These are phyloP conservation scores for Apostichopus californicus DNA, from an alignment of 35 echinoderm and acorn worm genomes.

Conservation along the genomic window DNA sequence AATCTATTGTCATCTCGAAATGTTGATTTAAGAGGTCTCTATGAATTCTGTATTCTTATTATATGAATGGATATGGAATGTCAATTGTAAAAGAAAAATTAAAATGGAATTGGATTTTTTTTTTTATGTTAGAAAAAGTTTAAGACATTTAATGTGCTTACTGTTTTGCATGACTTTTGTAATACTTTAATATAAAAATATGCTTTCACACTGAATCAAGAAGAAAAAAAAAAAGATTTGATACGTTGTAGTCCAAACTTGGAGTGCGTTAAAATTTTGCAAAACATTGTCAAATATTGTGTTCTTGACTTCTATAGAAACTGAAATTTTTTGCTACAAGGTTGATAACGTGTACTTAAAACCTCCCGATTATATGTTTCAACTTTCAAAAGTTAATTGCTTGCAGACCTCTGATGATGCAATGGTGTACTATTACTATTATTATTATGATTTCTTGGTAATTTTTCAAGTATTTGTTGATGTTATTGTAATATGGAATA, in stretches of 20 bases:
- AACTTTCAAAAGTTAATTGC: neutral
- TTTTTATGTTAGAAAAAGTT: too few species aligned
- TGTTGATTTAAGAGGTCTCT: too few species aligned
- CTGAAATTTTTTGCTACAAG: too few species aligned
- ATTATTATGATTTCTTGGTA: neutral
- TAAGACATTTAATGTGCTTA: neutral
- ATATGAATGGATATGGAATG: too few species aligned
- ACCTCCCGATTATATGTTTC: neutral
- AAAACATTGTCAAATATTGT: neutral
- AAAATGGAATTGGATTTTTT: too few species aligned
- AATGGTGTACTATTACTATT: neutral
- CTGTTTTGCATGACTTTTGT: constrained; percentile 4
- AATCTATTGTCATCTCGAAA: too few species aligned
- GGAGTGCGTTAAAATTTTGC: too few species aligned
- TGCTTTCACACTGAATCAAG: neutral
- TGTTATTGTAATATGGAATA: neutral
- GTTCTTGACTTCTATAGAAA: neutral
- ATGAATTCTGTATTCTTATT: too few species aligned
- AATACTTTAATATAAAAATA: neutral
- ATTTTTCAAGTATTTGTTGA: constrained; percentile 3
- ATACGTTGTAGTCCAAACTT: neutral
- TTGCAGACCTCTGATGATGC: neutral
- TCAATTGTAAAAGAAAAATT: too few species aligned
- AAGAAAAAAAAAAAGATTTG: neutral
- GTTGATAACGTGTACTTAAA: neutral